These are phyloP conservation scores for Nycticryphes semicollaris DNA, from an alignment of 2,113 vertebrate genomes.

Conservation along the genomic window DNA sequence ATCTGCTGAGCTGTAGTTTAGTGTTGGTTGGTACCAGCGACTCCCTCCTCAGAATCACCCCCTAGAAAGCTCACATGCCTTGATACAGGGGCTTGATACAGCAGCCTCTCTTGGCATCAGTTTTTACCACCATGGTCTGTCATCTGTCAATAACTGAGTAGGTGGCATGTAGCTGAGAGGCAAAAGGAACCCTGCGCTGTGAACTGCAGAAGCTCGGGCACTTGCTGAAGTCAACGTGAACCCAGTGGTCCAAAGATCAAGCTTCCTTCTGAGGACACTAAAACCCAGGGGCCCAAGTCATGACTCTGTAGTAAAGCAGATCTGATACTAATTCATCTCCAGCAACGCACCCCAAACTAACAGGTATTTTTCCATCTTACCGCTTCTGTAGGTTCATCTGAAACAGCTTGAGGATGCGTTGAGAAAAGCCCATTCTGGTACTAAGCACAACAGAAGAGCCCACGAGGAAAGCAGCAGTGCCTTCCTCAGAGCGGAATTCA, in stretches of 20 bases:
- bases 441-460: background rate
- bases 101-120: background rate
- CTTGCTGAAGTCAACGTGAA: background rate
- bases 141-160: background rate
- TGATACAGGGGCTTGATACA: background rate
- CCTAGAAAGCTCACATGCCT: background rate
- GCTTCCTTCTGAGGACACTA: background rate
- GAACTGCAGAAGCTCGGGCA: background rate
- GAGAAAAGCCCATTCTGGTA: background rate
- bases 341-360: background rate
- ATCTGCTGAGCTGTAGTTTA: background rate
- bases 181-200: background rate
- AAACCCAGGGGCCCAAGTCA: background rate
- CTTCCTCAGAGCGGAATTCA: background rate
- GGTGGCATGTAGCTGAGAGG: background rate
- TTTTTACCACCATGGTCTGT: fast-evolving
- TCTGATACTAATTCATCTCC: background rate
- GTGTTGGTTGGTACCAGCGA: background rate
- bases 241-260: background rate
- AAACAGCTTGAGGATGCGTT: background rate
- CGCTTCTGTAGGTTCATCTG: background rate
- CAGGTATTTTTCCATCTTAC: background rate
- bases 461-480: background rate
- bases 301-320: background rate
- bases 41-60: background rate